A percentile compares a stretch with the other conserved stretches of the same genome.
These are phyloP conservation scores for Acromyrmex charruanus DNA, from an alignment of 1,140 invertebrate species.

Conservation along the genomic window DNA sequence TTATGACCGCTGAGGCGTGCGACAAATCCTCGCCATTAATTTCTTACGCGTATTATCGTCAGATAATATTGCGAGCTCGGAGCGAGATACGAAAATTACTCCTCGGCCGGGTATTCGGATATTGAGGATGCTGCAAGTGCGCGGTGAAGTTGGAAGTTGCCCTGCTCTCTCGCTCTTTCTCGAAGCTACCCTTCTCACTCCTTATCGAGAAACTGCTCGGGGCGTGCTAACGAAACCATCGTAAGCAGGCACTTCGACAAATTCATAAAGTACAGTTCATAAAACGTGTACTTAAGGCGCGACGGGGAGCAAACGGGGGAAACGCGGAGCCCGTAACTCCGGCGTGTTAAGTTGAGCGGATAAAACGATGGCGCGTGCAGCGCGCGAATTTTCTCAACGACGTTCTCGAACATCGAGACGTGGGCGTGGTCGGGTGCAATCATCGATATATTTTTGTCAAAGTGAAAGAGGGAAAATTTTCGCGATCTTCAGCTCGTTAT, in stretches of 20 bases:
- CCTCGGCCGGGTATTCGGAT: conserved; percentile 2
- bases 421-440: conserved; percentile 29
- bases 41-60: conserved; percentile 44
- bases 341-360: conserved; percentile 69
- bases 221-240: conserved; percentile 72
- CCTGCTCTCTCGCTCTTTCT: neutral
- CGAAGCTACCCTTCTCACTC: neutral
- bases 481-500: neutral
- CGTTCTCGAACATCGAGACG: neutral
- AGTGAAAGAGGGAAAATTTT: neutral
- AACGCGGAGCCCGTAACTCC: conserved; percentile 61
- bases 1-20: conserved; percentile 28
- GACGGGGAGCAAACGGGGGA: neutral
- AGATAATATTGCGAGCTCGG: conserved; percentile 48
- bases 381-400: conserved; percentile 20
- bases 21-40: conserved; percentile 52
- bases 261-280: conserved; percentile 77
- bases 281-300: conserved; percentile 69
- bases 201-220: conserved; percentile 42
- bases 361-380: conserved; percentile 69
- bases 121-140: conserved; percentile 23
- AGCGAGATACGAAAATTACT: conserved; percentile 47
- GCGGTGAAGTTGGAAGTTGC: conserved; percentile 32
- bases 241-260: conserved; percentile 72
- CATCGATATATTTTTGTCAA: conserved; percentile 19